These are phyloP conservation scores for Dinothrombium tinctorium DNA, from an alignment of 1,140 invertebrate genomes.

Conservation along the genomic window DNA sequence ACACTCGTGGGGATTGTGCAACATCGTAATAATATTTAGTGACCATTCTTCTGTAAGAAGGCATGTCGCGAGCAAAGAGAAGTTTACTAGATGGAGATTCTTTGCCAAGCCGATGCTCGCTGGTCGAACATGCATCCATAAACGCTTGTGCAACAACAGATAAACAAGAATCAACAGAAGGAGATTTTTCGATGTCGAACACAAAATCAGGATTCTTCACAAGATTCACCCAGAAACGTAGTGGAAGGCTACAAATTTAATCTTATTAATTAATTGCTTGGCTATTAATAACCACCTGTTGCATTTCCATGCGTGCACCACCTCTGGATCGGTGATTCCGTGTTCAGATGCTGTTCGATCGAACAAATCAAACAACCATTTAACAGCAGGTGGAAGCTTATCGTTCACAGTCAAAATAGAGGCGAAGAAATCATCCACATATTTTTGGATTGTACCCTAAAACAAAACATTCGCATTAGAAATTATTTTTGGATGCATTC, in stretches of 20 bases:
- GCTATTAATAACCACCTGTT: conserved; percentile 26
- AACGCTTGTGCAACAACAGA: conserved; percentile 87
- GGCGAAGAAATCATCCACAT: conserved; percentile 78
- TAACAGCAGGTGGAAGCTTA: conserved; percentile 40
- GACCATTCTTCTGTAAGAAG: conserved; percentile 56
- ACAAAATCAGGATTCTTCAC: conserved; percentile 92
- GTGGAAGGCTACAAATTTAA: conserved; percentile 26
- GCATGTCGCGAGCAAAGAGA: conserved; percentile 79
- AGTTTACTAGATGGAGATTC: conserved; percentile 81
- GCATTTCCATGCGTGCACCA: conserved; percentile 85
- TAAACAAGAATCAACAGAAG: conserved; percentile 67
- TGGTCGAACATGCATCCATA: conserved; percentile 43
- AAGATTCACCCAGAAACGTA: conserved; percentile 86
- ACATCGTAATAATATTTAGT: conserved; percentile 64
- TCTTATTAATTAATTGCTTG: neutral
- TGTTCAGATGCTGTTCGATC: conserved; percentile 66
- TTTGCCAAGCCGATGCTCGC: neutral
- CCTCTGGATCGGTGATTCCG: conserved; percentile 58
- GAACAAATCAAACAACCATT: conserved; percentile 82
- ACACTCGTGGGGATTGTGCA: conserved; percentile 40
- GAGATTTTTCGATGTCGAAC: conserved; percentile 81
- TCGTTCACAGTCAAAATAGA: conserved; percentile 42
- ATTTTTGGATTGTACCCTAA: conserved; percentile 83
- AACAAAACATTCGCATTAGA: too few species aligned
- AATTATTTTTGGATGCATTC: too few species aligned